phyloP scores from a whole-genome alignment of 2,797 vertebrate species.

The Xenentodon cancila region DNA sequence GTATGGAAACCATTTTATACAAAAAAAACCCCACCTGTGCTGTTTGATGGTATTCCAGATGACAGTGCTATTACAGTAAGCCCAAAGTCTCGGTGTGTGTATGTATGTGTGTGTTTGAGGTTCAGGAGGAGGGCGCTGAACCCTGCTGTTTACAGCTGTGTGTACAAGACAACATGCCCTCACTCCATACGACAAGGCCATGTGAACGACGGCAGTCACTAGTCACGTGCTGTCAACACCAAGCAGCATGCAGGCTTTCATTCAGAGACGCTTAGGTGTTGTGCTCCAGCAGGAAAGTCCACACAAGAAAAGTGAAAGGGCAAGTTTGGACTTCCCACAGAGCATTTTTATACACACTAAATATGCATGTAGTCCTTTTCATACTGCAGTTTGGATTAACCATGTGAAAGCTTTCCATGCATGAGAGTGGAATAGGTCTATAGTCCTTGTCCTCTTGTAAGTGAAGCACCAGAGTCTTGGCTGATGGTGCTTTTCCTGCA shows the following conservation, averaged over 20 bases:
- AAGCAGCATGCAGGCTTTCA: conserved; percentile 8
- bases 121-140: neutral
- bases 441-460: no score
- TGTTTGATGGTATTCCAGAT: neutral
- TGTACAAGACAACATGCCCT: conserved; percentile 13
- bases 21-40: neutral
- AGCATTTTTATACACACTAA: neutral
- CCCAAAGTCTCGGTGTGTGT: neutral
- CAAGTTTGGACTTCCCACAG: neutral
- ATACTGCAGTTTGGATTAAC: no score
- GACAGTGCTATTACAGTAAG: no score
- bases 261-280: neutral
- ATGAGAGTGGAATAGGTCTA: no score
- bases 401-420: no score
- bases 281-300: conserved; percentile 4
- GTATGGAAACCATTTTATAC: neutral
- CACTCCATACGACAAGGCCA: conserved; percentile 22
- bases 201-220: conserved; percentile 21
- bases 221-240: conserved; percentile 20
- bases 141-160: conserved; percentile 49
- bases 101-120: conserved; percentile 6
- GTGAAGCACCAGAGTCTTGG: no score
- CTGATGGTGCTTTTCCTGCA: no score
- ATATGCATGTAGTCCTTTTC: no score
- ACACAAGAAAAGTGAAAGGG: neutral